Evolutionary conservation across 2,888 invertebrate genomes (phyloP).

Genomic region (Argyra leucocephala): DNA sequence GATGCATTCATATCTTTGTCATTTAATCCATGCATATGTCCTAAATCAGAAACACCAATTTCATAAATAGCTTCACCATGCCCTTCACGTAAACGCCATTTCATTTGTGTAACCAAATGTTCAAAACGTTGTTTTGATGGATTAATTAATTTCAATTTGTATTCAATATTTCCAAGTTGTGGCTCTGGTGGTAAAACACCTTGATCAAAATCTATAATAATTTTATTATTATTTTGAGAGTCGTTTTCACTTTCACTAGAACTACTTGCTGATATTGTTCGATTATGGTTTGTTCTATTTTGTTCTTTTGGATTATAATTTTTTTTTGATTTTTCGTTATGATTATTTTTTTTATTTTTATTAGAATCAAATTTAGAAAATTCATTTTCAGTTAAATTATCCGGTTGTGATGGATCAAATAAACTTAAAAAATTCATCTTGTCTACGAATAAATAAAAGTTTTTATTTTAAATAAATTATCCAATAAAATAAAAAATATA

Average conservation of each 20-base stretch:
- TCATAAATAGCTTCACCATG: constrained; percentile 97
- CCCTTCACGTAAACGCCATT: constrained; percentile 93
- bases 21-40: constrained; percentile 74
- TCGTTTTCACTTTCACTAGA: constrained; percentile 30
- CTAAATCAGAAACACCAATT: constrained; percentile 87
- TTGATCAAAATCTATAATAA: constrained; percentile 47
- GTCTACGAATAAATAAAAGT: constrained; percentile 12
- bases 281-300: constrained; percentile 22
- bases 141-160: constrained; percentile 87
- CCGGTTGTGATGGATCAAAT: constrained; percentile 57
- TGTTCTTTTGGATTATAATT: constrained; percentile 22
- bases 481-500: no score
- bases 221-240: constrained; percentile 30
- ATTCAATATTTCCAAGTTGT: constrained; percentile 90
- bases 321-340: constrained; percentile 22
- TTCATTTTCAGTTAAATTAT: constrained; percentile 37
- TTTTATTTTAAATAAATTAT: no score
- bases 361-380: constrained; percentile 28
- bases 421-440: constrained; percentile 72
- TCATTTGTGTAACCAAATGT: constrained; percentile 96
- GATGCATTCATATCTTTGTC: constrained; percentile 79
- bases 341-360: constrained; percentile 30
- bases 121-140: constrained; percentile 86
- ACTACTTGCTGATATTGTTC: constrained; percentile 24
- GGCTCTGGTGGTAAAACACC: constrained; percentile 82